Evolutionary conservation across 35 echinoderm and acorn worm species (phyloP).

Genomic region (Ophioderma brevispina): DNA sequence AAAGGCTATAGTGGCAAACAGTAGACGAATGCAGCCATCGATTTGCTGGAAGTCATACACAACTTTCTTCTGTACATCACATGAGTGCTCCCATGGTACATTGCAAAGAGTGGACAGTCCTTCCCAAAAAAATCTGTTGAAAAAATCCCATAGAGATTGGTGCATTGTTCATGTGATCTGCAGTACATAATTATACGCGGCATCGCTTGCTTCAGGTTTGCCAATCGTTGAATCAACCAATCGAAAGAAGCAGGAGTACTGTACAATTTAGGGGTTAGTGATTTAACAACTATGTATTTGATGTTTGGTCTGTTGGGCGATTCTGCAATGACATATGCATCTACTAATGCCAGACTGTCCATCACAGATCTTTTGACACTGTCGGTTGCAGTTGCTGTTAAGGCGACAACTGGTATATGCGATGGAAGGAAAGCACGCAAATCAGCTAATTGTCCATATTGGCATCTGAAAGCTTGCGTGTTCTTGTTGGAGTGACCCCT

Average conservation of each 20-base stretch:
- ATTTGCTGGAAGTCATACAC: background rate
- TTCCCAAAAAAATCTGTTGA: background rate
- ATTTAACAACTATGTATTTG: background rate
- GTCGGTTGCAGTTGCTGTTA: background rate
- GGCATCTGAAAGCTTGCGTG: background rate
- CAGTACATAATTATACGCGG: background rate
- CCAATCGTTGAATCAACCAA: background rate
- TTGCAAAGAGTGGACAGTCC: background rate
- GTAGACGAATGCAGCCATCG: constrained; percentile 2
- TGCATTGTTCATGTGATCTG: background rate
- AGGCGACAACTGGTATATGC: background rate
- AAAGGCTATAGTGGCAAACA: constrained; percentile 37
- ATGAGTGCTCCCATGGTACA: constrained; percentile 46
- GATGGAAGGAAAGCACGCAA: background rate
- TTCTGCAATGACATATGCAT: background rate
- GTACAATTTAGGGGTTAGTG: background rate
- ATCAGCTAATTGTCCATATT: background rate
- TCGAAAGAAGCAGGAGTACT: no score
- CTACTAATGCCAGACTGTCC: background rate
- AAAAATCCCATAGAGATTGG: background rate
- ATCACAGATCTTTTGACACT: background rate
- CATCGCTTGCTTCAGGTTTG: no score
- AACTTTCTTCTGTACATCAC: constrained; percentile 8
- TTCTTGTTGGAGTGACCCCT: background rate
- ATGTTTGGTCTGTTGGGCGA: background rate